These are phyloP conservation scores for Gnathonemus echidnorhynchus DNA, from an alignment of 2,113 vertebrate species.

Conservation along the genomic window DNA sequence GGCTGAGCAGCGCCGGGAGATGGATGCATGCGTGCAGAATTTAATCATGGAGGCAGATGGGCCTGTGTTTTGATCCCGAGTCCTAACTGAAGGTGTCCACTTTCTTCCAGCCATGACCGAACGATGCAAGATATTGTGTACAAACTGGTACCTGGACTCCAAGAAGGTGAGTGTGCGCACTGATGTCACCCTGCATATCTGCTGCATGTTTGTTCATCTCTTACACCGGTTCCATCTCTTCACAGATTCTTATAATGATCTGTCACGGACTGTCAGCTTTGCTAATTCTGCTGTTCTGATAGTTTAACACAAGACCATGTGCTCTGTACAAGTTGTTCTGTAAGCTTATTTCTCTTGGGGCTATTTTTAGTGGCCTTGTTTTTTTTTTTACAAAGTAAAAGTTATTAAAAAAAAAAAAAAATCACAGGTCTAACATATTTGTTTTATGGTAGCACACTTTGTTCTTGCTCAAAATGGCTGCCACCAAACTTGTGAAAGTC, in stretches of 20 bases:
- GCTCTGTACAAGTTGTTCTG: neutral
- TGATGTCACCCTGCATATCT: neutral
- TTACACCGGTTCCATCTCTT: neutral
- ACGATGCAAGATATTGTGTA: conserved; percentile 99
- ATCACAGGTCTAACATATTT: neutral
- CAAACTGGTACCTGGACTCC: conserved; percentile 95
- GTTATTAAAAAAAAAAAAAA: neutral
- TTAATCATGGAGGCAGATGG: neutral
- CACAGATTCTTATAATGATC: neutral
- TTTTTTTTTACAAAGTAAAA: neutral
- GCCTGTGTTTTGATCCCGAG: neutral
- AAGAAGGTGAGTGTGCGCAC: conserved; percentile 74
- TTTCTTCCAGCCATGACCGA: conserved; percentile 82
- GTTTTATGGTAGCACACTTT: neutral
- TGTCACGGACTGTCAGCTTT: neutral
- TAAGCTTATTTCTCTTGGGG: neutral
- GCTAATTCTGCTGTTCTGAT: neutral
- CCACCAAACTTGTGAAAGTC: neutral
- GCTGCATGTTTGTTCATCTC: neutral
- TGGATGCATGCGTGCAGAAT: neutral
- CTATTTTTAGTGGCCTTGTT: neutral
- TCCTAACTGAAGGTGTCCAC: neutral
- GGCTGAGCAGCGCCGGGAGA: neutral
- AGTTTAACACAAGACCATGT: neutral
- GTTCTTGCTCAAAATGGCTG: neutral